Percentiles rank a stretch among this genome's conserved stretches.
phyloP scores from a whole-genome alignment of 2,113 vertebrate species.

The Stegostoma tigrinum region DNA sequence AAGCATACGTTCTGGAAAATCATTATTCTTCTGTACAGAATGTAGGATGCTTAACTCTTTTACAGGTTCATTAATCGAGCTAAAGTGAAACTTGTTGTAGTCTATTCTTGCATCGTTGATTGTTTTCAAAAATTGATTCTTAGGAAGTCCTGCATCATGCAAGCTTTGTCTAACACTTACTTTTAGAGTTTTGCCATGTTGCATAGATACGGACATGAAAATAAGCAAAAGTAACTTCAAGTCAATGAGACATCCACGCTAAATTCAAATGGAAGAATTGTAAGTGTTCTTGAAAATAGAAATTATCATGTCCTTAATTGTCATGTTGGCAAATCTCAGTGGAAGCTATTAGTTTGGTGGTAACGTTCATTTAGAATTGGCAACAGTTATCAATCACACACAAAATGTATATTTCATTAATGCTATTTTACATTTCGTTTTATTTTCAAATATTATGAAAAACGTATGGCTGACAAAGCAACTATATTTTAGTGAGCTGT shows the following conservation, averaged over 20 bases:
- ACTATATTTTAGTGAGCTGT: not conserved
- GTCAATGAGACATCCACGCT: not conserved
- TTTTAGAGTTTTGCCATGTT: not conserved
- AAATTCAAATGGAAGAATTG: not conserved
- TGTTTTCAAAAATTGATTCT: not conserved
- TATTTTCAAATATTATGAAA: conserved; percentile 28
- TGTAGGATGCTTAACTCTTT: not conserved
- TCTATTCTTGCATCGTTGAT: not conserved
- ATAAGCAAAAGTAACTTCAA: not conserved
- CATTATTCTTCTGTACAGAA: not conserved
- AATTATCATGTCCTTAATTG: not conserved
- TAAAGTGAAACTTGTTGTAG: not conserved
- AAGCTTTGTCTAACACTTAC: not conserved
- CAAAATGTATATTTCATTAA: not conserved
- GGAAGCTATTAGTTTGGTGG: not conserved
- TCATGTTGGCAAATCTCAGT: not conserved
- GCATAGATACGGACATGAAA: not conserved
- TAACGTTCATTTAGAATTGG: not conserved
- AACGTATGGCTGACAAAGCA: not conserved
- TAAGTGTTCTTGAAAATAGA: not conserved
- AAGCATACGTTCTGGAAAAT: not conserved
- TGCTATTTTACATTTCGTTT: not conserved
- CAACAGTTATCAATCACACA: not conserved
- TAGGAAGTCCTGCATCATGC: not conserved
- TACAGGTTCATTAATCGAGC: not conserved